These are phyloP conservation scores for Cinara cedri DNA, from an alignment of 2,888 invertebrate species.

Conservation along the genomic window DNA sequence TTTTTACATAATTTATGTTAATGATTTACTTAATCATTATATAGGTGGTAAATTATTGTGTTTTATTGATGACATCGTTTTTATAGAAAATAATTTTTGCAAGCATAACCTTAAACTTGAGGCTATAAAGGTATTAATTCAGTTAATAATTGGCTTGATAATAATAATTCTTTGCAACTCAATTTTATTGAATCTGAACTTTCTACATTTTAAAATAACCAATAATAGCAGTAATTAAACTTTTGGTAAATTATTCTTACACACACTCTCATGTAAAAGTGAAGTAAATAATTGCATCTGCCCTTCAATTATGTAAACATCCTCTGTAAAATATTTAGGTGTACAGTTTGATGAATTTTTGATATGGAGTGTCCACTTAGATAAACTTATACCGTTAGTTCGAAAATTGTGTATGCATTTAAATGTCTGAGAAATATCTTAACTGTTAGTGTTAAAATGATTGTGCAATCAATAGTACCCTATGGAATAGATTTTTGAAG, in stretches of 20 bases:
- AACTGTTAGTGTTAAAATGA: too few relatives aligned
- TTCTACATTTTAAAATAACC: background rate
- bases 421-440: background rate
- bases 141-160: background rate
- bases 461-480: background rate
- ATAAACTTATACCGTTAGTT: background rate
- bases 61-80: background rate
- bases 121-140: background rate
- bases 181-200: slow-evolving; percentile 1
- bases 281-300: slow-evolving; percentile 9
- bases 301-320: background rate
- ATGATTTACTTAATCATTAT: background rate
- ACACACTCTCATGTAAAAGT: background rate
- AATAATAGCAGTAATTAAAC: background rate
- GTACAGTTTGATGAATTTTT: slow-evolving; percentile 1
- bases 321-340: background rate
- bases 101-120: background rate
- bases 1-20: background rate
- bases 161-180: background rate
- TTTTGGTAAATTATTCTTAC: background rate
- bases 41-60: background rate
- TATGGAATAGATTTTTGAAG: background rate
- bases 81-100: background rate
- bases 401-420: background rate
- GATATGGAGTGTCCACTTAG: background rate